These are phyloP conservation scores for Chloroceryle amazona DNA, from an alignment of 2,797 vertebrate species.

Conservation along the genomic window DNA sequence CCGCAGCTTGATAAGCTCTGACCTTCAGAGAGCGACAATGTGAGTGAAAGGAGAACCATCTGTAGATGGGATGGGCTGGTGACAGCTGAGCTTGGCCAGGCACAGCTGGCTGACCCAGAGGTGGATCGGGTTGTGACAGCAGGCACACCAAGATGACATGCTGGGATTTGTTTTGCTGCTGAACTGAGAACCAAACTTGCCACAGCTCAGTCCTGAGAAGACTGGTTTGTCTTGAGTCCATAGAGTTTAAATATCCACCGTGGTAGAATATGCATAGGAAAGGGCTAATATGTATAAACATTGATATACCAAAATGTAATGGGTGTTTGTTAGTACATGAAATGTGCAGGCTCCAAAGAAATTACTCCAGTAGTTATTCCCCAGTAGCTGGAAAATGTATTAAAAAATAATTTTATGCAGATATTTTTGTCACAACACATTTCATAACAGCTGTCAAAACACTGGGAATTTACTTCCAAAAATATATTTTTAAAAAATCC, in stretches of 20 bases:
- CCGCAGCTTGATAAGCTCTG: neutral
- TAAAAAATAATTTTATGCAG: constrained; percentile 24
- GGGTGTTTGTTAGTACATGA: neutral
- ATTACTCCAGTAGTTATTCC: constrained; percentile 17
- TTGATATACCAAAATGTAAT: neutral
- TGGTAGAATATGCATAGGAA: neutral
- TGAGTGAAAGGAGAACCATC: fast-evolving
- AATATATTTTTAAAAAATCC: neutral
- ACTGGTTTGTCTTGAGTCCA: neutral
- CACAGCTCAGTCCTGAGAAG: neutral
- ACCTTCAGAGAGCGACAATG: neutral
- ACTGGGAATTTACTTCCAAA: constrained; percentile 69
- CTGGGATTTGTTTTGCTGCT: neutral
- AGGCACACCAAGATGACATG: neutral
- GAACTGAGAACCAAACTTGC: neutral
- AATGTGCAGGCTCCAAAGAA: neutral
- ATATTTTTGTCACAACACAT: constrained; percentile 74
- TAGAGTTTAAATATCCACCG: neutral
- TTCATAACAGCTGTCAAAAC: constrained; percentile 74
- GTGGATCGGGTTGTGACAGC: fast-evolving
- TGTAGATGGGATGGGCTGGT: neutral
- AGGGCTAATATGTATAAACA: neutral
- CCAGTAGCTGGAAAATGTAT: constrained; percentile 58
- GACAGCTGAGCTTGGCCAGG: neutral
- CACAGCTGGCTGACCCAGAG: neutral